Evolutionary conservation across 2,113 vertebrate genomes (phyloP), one percentile per base, ranked within the genome.

Genomic region (Naja naja): DNA sequence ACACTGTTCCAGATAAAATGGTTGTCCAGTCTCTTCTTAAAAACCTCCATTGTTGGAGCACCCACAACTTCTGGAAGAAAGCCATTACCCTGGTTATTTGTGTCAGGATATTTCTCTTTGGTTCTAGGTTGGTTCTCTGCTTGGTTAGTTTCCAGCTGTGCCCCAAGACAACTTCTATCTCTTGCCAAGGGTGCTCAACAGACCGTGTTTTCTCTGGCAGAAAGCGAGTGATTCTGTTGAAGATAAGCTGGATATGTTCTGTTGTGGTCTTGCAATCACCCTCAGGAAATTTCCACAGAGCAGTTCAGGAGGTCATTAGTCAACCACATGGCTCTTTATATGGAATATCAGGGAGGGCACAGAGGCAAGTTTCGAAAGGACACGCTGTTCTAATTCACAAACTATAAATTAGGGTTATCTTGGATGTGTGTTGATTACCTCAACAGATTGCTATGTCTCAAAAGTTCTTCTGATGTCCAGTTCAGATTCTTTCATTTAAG

Each of bases 201-300:
- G n/a, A 58, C 47, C 0, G 1, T 49, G 88, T 85, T 85, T 39
- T 45, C 43, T 55, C 52, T n/a, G 5, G n/a, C 43, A 18, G 39
- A 85, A 16, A 43, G 30, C 9, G 1, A 18, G 49, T 6, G 52
- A 85, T 85, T 89, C 88, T 25, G 7, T 56, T 30, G 39, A 47
- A 22, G 88, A 92, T 92, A 92, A 92, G 16, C 34, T 34, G 43
- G 11, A 25, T 27, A 10, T n/a, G 7, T 91, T n/a, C 5, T 5
- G 9, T 34, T 8, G 54, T 16, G 39, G 39, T 27, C 4, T 54
- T 89, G 3, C 22, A 18, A 20, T 23, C 39, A 0, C 58, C 27
- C 30, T 58, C 10, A 47, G 92, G 92, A 89, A 89, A 92, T 92
- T 89, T 89, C 92, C 92, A 34, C 43, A 39, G 25, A 81, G 60